Base-by-base conservation (phyloP, 1,140 invertebrate species). In the Plodia interpunctella region DNA sequence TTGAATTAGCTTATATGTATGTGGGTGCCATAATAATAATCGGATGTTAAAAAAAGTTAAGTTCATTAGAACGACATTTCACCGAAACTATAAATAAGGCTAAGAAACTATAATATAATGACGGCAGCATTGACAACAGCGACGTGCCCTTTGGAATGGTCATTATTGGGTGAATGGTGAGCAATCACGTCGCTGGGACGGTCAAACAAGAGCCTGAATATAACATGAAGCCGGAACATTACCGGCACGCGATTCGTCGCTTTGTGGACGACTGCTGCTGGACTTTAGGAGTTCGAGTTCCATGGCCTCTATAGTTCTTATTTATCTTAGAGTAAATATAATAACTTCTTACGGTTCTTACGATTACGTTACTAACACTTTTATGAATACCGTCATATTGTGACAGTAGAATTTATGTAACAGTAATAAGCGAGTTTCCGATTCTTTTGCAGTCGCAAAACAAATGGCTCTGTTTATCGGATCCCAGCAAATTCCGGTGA, bases 161-260 rank as follows among this genome's bases (percentile, higher is more conserved):
- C 13, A 44, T 44, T 44, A 44, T 3, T 15, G 38, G 3, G 32
- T 35, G 13, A n/a, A 32, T 3, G 38, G 38, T n/a, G 21, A 13
- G 38, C 38, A n/a, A 44, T 44, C 38, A 44, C 38, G 38, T 17
- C 38, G n/a, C 38, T 2, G 13, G 4, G 3, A 32, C 30, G 21
- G 21, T 6, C 21, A 25, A 25, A 25, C 2, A 3, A n/a, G 13
- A n/a, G 38, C 38, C 38, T 15, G 38, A 15, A 44, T 15, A 15
- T 10, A 15, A 15, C 38, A 44, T 15, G 38, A 10, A 2, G 38
- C 38, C 32, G 32, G 9, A 9, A 11, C 30, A 32, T 32, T 44
- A 17, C 38, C 38, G 20, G n/a, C 51, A 53, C 51, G 51, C 51
- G 51, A 53, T 13, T 20, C 13, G 10, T 28, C 51, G 51, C 51